A percentile compares a stretch with the other conserved stretches of the same genome.
Evolutionary conservation across 1,140 invertebrate genomes (phyloP).

Genomic region (Heliconius nattereri): DNA sequence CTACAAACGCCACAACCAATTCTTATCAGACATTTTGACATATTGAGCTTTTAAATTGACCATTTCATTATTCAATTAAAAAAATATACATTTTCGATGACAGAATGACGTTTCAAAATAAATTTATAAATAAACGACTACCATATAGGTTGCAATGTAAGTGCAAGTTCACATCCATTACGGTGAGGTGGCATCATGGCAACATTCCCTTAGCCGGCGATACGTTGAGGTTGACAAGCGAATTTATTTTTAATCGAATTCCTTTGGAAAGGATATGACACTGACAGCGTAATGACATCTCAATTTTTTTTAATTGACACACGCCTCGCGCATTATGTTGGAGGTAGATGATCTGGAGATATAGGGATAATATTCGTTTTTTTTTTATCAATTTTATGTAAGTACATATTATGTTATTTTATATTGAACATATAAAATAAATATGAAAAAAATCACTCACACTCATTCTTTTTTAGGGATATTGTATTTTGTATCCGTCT

Average conservation of each 20-base stretch:
- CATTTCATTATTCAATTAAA: constrained; percentile 1
- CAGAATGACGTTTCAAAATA: background rate
- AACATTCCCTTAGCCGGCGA: constrained; percentile 4
- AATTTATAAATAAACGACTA: background rate
- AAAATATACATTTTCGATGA: background rate
- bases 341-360: too few relatives aligned
- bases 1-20: background rate
- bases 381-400: too few relatives aligned
- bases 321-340: too few relatives aligned
- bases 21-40: background rate
- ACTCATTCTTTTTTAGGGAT: too few relatives aligned
- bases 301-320: constrained; percentile 3
- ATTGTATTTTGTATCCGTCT: too few relatives aligned
- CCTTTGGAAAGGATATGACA: background rate
- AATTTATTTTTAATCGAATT: background rate
- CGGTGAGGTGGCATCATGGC: background rate
- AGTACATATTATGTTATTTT: too few relatives aligned
- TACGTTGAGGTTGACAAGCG: constrained; percentile 8
- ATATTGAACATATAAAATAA: too few relatives aligned
- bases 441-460: too few relatives aligned
- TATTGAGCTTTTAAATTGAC: background rate
- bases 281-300: background rate
- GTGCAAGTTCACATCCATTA: constrained; percentile 4
- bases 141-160: background rate
- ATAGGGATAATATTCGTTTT: too few relatives aligned